phyloP scores from a whole-genome alignment of 2,797 vertebrate genomes.

The Pitangus sulphuratus region DNA sequence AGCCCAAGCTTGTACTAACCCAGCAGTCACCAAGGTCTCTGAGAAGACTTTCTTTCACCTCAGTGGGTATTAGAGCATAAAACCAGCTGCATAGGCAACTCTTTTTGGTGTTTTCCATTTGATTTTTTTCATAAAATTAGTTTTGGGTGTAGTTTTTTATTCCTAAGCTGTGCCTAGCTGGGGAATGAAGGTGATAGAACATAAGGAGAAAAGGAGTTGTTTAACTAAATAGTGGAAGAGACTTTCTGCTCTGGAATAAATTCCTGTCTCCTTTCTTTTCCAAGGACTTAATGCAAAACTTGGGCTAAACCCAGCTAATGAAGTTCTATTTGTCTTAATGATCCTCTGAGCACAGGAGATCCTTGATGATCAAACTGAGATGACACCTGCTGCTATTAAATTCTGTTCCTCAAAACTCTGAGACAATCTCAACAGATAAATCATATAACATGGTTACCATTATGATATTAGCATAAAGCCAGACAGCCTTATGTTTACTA shows the following conservation, averaged over 20 bases:
- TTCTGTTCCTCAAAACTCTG: conserved; percentile 7
- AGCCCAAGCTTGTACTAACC: not conserved
- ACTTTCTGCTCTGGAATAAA: not conserved
- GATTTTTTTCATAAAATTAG: not conserved
- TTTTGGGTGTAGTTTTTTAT: not conserved
- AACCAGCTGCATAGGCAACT: not conserved
- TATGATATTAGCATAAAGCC: conserved; percentile 29
- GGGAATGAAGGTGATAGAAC: not conserved
- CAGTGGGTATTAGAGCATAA: not conserved
- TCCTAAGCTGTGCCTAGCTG: not conserved
- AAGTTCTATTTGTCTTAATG: conserved; percentile 51
- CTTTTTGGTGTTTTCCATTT: not conserved
- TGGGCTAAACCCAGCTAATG: conserved; percentile 10
- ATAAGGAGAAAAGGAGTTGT: not conserved
- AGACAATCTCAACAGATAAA: conserved; percentile 46
- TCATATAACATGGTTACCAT: not conserved
- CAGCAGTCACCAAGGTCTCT: not conserved
- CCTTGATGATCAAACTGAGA: conserved; percentile 26
- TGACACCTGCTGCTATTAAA: conserved; percentile 1
- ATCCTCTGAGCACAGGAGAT: conserved; percentile 13
- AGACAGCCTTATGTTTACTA: conserved; percentile 57
- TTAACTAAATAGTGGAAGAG: not conserved
- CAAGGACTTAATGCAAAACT: not conserved
- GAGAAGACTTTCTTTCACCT: not conserved
- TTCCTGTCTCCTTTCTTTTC: not conserved